Evolutionary conservation across 2,797 vertebrate genomes (phyloP).

Genomic region (Smutsia temminckii): DNA sequence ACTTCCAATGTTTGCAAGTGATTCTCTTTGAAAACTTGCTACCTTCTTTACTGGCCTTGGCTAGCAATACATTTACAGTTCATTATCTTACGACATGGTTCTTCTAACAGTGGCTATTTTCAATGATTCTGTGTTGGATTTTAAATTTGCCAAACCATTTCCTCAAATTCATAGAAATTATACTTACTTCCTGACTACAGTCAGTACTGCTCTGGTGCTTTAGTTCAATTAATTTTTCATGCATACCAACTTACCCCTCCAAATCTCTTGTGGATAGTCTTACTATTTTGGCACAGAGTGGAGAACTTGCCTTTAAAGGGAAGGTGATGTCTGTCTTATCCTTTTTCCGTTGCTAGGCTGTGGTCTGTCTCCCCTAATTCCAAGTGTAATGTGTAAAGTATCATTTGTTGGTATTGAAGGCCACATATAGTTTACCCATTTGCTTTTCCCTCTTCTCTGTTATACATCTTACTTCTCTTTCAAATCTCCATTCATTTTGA

Average conservation of each 20-base stretch:
- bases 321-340: neutral
- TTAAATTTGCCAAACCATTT: neutral
- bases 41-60: neutral
- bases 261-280: neutral
- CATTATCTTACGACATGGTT: neutral
- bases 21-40: neutral
- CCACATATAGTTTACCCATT: neutral
- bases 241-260: neutral
- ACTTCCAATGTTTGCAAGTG: neutral
- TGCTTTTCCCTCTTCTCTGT: neutral
- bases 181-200: neutral
- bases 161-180: constrained; percentile 25
- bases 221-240: constrained; percentile 16
- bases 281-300: neutral
- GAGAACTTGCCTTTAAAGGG: neutral
- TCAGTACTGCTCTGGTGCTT: neutral
- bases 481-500: neutral
- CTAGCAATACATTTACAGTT: neutral
- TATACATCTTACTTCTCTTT: neutral
- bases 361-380: neutral
- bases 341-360: neutral
- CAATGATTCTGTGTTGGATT: neutral
- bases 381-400: neutral
- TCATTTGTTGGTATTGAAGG: neutral
- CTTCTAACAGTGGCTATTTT: constrained; percentile 14